phyloP scores from a whole-genome alignment of 92 coral and sea anemone species.

The Parazoanthus atlanticus region DNA sequence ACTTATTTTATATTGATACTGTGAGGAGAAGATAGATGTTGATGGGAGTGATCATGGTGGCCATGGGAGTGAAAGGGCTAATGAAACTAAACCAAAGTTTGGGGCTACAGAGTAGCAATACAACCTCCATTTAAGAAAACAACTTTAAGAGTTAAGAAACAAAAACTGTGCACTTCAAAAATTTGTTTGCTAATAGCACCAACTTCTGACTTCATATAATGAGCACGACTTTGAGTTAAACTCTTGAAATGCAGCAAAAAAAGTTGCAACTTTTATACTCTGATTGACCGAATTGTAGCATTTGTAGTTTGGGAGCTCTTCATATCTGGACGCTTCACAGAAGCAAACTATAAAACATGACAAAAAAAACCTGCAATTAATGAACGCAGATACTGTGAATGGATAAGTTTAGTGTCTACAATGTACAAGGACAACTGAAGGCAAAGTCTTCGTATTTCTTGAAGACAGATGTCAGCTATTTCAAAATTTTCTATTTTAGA shows the following conservation, averaged over 20 bases:
- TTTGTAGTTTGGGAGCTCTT: not conserved
- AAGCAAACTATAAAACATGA: conserved; percentile 37
- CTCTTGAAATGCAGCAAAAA: not conserved
- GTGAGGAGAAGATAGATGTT: no score
- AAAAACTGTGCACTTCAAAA: no score
- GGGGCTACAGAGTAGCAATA: no score
- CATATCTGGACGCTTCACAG: conserved; percentile 37
- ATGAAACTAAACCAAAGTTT: not conserved
- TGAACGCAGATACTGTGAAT: conserved; percentile 32
- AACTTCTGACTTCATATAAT: no score
- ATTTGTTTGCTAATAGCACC: no score
- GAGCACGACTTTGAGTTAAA: not conserved
- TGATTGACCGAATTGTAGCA: conserved; percentile 14
- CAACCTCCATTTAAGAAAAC: not conserved
- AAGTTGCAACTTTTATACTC: not conserved
- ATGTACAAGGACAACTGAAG: conserved; percentile 18
- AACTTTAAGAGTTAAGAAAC: not conserved
- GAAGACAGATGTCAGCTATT: conserved; percentile 5
- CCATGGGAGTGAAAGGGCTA: no score
- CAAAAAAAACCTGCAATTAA: conserved; percentile 17
- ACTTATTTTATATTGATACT: no score
- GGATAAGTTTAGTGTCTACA: conserved; percentile 29
- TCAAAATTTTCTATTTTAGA: conserved; percentile 23
- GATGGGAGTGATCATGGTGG: no score
- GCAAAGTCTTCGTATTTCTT: conserved; percentile 3